Conservation (phyloP, 2,888 invertebrate genomes). For the Campoplex nolae region DNA sequence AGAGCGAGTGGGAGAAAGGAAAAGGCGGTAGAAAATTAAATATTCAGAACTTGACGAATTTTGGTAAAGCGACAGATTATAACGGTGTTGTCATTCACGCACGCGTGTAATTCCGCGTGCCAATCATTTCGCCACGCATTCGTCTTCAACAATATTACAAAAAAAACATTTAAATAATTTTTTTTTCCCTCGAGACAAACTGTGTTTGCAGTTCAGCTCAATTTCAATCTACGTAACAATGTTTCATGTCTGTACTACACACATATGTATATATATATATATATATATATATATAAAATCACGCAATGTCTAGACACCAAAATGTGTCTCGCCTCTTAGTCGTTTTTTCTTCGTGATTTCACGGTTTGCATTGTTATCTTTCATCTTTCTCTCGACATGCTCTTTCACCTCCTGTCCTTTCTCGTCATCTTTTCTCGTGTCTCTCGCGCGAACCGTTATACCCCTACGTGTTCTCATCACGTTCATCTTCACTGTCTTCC, state of each 20-base stretch:
- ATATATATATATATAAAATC: slow-evolving; percentile 22
- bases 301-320: slow-evolving; percentile 60
- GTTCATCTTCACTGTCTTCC: slow-evolving; percentile 75
- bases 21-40: slow-evolving; percentile 3
- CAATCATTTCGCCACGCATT: slow-evolving; percentile 53
- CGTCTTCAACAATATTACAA: slow-evolving; percentile 1
- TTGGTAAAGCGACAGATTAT: slow-evolving; percentile 34
- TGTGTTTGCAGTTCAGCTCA: slow-evolving; percentile 53
- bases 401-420: slow-evolving; percentile 61
- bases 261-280: no score
- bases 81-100: slow-evolving; percentile 57
- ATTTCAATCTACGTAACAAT: slow-evolving; percentile 47
- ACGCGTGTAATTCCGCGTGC: slow-evolving; percentile 54
- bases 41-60: slow-evolving; percentile 23
- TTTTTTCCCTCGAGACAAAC: slow-evolving; percentile 25
- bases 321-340: slow-evolving; percentile 42
- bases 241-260: neutral
- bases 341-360: slow-evolving; percentile 31
- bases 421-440: slow-evolving; percentile 49
- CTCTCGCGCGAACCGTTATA: slow-evolving; percentile 74
- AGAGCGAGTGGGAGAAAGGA: neutral
- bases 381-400: slow-evolving; percentile 46
- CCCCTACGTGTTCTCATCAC: slow-evolving; percentile 74
- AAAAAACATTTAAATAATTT: slow-evolving; percentile 26
- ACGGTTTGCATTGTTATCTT: slow-evolving; percentile 43